Percentiles rank a stretch among this genome's conserved stretches.
These are phyloP conservation scores for Lethrus apterus DNA, from an alignment of 1,140 invertebrate genomes.

Conservation along the genomic window DNA sequence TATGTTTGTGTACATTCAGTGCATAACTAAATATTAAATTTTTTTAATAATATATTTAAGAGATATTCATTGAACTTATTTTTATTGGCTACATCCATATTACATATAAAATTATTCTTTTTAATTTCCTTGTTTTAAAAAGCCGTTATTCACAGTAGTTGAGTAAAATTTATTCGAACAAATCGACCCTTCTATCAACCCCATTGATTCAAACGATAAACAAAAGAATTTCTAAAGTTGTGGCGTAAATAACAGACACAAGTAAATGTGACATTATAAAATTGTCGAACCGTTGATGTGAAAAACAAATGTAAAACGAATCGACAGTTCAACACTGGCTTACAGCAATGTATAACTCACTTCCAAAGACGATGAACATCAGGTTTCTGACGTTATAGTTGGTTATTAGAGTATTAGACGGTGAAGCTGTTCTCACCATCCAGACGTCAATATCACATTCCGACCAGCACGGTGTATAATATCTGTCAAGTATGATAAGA, in stretches of 20 bases:
- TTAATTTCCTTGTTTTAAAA: no score
- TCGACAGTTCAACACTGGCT: background rate
- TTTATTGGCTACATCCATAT: no score
- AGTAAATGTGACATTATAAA: slow-evolving; percentile 3
- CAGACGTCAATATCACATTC: slow-evolving; percentile 15
- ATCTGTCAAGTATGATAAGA: slow-evolving; percentile 40
- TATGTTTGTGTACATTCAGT: no score
- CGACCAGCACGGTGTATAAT: slow-evolving; percentile 27
- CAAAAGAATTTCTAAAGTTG: no score
- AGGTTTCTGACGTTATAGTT: slow-evolving; percentile 17
- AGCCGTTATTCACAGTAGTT: no score
- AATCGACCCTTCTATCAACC: no score
- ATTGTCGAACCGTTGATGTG: slow-evolving; percentile 7
- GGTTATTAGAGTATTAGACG: slow-evolving; percentile 16
- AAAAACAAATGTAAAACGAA: slow-evolving; percentile 8
- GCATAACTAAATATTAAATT: no score
- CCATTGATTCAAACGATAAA: no score
- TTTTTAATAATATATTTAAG: no score
- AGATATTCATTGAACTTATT: no score
- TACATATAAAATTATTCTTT: no score
- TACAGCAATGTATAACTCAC: slow-evolving; percentile 15
- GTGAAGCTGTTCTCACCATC: background rate
- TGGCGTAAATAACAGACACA: slow-evolving; percentile 5
- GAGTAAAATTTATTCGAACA: no score
- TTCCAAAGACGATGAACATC: slow-evolving; percentile 22